phyloP scores from a whole-genome alignment of 2,888 invertebrate species.

The Rosalia funebris region DNA sequence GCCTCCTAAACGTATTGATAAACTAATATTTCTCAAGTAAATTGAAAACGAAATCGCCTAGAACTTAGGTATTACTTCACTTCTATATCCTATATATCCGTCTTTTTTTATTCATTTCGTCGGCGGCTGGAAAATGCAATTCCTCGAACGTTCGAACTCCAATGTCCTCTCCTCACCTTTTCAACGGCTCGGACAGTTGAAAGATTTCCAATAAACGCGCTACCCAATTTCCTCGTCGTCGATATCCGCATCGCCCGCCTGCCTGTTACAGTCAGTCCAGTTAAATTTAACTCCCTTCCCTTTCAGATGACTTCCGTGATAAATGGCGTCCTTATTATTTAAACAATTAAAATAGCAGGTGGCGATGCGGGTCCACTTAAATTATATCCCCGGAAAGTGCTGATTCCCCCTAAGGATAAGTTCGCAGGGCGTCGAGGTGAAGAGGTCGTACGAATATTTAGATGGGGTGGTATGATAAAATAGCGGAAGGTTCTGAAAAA shows the following conservation, averaged over 20 bases:
- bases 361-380: neutral
- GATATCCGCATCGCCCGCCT: constrained; percentile 55
- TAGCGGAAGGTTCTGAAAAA: too few relatives aligned
- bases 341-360: constrained; percentile 33
- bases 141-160: constrained; percentile 54
- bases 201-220: constrained; percentile 66
- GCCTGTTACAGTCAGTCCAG: constrained; percentile 43
- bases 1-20: constrained; percentile 8
- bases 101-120: constrained; percentile 41
- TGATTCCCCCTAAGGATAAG: too few relatives aligned
- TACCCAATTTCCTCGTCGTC: constrained; percentile 62
- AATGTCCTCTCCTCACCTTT: constrained; percentile 54
- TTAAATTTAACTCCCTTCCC: constrained; percentile 59
- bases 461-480: too few relatives aligned
- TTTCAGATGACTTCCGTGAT: constrained; percentile 60
- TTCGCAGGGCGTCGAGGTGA: too few relatives aligned
- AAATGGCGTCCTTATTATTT: constrained; percentile 49
- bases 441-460: too few relatives aligned
- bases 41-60: constrained; percentile 43
- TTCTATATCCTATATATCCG: constrained; percentile 37
- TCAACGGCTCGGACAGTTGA: constrained; percentile 62
- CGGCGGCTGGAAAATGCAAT: constrained; percentile 55
- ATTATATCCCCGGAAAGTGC: neutral
- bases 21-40: constrained; percentile 37
- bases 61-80: constrained; percentile 43